These are phyloP conservation scores for Alcis repandata DNA, from an alignment of 2,888 invertebrate species.

Conservation along the genomic window DNA sequence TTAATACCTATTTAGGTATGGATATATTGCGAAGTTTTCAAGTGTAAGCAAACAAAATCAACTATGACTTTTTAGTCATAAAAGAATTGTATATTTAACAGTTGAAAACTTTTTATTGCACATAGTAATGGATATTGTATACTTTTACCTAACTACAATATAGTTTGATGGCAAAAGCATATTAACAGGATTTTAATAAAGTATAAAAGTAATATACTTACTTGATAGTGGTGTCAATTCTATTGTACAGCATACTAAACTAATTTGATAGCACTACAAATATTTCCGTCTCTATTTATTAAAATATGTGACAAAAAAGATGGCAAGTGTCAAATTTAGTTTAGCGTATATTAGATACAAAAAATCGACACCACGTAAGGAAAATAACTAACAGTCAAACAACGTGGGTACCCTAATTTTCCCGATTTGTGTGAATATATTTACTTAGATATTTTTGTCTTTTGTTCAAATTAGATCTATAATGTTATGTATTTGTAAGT, in stretches of 20 bases:
- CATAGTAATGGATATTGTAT: conserved; percentile 16
- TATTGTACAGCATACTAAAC: background rate
- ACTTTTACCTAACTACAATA: conserved; percentile 32
- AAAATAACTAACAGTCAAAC: background rate
- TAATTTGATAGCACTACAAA: background rate
- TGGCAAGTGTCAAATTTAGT: background rate
- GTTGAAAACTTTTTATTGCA: conserved; percentile 45
- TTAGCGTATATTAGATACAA: background rate
- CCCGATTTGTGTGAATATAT: background rate
- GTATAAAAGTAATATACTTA: background rate
- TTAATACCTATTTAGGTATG: conserved; percentile 40
- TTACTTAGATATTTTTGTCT: conserved; percentile 2
- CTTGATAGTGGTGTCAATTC: background rate
- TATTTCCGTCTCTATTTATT: background rate
- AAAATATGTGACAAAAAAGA: background rate
- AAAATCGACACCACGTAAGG: background rate
- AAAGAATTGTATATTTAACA: conserved; percentile 35
- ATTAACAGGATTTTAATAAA: conserved; percentile 9
- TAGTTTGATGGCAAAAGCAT: conserved; percentile 38
- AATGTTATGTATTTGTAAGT: background rate
- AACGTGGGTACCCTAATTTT: conserved; percentile 2
- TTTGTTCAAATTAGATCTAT: conserved; percentile 10
- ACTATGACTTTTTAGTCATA: conserved; percentile 39
- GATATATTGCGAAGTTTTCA: conserved; percentile 41
- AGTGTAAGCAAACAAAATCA: conserved; percentile 33